Evolutionary conservation across 2,888 invertebrate species (phyloP).

Genomic region (Cheiracanthium punctorium): DNA sequence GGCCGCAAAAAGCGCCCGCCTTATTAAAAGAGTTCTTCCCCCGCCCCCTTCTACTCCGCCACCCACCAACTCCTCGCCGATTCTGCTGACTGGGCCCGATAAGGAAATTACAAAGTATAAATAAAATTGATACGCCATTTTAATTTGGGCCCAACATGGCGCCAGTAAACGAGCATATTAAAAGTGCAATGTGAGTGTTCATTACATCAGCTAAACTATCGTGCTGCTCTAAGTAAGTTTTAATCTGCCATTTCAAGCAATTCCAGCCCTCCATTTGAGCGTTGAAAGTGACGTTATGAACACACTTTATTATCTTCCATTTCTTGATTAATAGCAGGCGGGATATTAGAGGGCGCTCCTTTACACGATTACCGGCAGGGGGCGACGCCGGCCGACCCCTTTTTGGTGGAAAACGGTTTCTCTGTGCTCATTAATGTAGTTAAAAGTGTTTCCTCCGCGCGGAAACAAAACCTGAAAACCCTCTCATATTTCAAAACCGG

Average conservation of each 20-base stretch:
- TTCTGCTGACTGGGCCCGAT: conserved; percentile 66
- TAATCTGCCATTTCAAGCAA: conserved; percentile 70
- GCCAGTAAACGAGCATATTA: conserved; percentile 69
- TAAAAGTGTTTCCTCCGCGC: conserved; percentile 49
- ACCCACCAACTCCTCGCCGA: conserved; percentile 26
- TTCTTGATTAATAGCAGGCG: conserved; percentile 66
- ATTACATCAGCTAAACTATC: conserved; percentile 70
- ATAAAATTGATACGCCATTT: conserved; percentile 69
- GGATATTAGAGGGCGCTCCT: conserved; percentile 68
- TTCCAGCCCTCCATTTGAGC: conserved; percentile 63
- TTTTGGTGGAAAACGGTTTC: conserved; percentile 67
- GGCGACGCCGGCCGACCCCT: conserved; percentile 59
- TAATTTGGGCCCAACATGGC: conserved; percentile 68
- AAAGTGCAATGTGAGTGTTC: conserved; percentile 67
- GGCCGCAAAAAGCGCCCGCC: conserved; percentile 7
- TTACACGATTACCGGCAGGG: conserved; percentile 67
- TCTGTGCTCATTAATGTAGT: conserved; percentile 67
- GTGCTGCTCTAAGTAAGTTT: conserved; percentile 69
- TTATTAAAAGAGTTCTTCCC: conserved; percentile 4
- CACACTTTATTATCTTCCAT: conserved; percentile 69
- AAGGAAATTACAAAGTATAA: conserved; percentile 70
- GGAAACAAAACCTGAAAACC: conserved; percentile 61
- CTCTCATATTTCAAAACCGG: conserved; percentile 66
- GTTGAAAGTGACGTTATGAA: conserved; percentile 69
- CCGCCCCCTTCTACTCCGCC: too few species aligned